phyloP scores from a whole-genome alignment of 2,888 invertebrate species.

The Rhaphigaster nebulosa region DNA sequence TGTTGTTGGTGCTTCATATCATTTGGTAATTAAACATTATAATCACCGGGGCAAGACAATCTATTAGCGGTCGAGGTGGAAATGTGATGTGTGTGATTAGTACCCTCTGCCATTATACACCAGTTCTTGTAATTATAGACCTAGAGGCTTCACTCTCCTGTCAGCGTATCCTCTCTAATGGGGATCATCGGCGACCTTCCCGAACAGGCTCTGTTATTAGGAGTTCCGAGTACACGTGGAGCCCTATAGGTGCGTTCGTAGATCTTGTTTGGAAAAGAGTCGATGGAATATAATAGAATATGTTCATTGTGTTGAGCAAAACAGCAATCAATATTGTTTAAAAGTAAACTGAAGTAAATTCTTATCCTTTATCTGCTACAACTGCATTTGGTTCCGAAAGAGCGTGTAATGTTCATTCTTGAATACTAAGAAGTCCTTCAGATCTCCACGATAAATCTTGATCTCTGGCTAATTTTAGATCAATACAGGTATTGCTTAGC shows the following conservation, averaged over 20 bases:
- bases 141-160: neutral
- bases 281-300: neutral
- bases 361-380: too few species aligned
- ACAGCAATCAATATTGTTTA: neutral
- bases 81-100: conserved; percentile 17
- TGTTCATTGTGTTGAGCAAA: neutral
- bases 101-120: neutral
- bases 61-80: conserved; percentile 44
- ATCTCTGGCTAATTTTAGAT: too few species aligned
- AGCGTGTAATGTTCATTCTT: too few species aligned
- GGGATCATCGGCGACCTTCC: conserved; percentile 34
- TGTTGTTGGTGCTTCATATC: conserved; percentile 6
- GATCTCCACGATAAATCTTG: too few species aligned
- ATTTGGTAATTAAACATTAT: conserved; percentile 38
- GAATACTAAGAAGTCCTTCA: too few species aligned
- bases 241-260: neutral
- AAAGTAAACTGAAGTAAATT: neutral
- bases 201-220: conserved; percentile 43
- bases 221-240: conserved; percentile 28
- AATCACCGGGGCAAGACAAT: neutral
- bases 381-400: too few species aligned
- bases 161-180: conserved; percentile 48
- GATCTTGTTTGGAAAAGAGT: neutral
- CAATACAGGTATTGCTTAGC: too few species aligned
- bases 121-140: conserved; percentile 26